Conservation (phyloP, 2,797 vertebrate species). For the Steatocranus sp. region DNA sequence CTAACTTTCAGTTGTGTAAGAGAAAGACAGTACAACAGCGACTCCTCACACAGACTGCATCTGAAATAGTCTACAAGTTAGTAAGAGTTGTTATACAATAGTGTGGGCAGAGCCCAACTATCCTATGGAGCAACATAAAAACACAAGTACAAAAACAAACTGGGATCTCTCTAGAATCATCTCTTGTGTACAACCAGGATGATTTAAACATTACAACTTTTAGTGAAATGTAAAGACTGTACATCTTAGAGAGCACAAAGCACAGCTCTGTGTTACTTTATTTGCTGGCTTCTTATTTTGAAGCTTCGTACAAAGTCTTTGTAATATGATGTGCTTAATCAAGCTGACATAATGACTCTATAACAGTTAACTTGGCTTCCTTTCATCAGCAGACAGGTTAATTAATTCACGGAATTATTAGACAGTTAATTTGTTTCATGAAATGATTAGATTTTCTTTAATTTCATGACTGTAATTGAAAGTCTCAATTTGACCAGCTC, state of each 20-base stretch:
- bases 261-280: background rate
- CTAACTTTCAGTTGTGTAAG: background rate
- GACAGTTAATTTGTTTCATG: background rate
- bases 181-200: background rate
- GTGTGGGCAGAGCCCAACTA: background rate
- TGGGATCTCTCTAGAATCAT: background rate
- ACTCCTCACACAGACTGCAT: background rate
- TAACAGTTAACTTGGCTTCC: background rate
- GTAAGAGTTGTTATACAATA: background rate
- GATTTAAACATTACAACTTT: background rate
- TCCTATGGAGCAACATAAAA: background rate
- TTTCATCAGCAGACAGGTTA: background rate
- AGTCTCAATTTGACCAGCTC: background rate
- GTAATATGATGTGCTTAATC: background rate
- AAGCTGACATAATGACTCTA: background rate
- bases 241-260: background rate
- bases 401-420: background rate
- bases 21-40: background rate
- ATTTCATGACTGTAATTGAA: background rate
- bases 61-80: fast-evolving
- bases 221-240: background rate
- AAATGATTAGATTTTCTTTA: background rate
- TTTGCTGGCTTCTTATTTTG: background rate
- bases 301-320: background rate
- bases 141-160: background rate